Conservation (phyloP, 2,888 invertebrate genomes). For the Hemithea aestivaria region DNA sequence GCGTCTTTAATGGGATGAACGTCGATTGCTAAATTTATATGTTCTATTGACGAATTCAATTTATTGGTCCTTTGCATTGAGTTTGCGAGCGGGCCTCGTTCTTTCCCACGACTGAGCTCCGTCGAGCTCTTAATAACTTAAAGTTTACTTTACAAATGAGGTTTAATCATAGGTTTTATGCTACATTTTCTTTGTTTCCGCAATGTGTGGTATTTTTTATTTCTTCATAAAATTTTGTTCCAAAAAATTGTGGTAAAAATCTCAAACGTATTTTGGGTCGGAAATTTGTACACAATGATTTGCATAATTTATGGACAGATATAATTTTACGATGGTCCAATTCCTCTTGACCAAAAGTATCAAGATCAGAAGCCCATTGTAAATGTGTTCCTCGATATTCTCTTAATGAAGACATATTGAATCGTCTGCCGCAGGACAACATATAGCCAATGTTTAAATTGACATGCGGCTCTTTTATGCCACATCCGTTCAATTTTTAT, state of each 20-base stretch:
- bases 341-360: constrained; percentile 62
- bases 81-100: constrained; percentile 35
- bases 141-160: background rate
- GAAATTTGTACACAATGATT: too few relatives aligned
- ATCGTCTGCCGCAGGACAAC: constrained; percentile 70
- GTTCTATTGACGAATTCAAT: constrained; percentile 64
- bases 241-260: too few relatives aligned
- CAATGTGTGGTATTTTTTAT: too few relatives aligned
- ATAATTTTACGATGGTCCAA: constrained; percentile 38
- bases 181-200: background rate
- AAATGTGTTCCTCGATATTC: constrained; percentile 71
- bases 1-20: constrained; percentile 52
- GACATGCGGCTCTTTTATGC: constrained; percentile 67
- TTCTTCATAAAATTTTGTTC: background rate
- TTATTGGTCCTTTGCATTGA: constrained; percentile 50
- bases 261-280: too few relatives aligned
- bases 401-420: constrained; percentile 79
- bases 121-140: constrained; percentile 8
- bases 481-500: constrained; percentile 37
- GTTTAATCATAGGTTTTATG: background rate
- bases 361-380: constrained; percentile 70
- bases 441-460: constrained; percentile 74
- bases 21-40: constrained; percentile 65
- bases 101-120: constrained; percentile 52
- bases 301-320: background rate